Evolutionary conservation across 2,797 vertebrate genomes (phyloP).

Genomic region (Perodicticus potto): DNA sequence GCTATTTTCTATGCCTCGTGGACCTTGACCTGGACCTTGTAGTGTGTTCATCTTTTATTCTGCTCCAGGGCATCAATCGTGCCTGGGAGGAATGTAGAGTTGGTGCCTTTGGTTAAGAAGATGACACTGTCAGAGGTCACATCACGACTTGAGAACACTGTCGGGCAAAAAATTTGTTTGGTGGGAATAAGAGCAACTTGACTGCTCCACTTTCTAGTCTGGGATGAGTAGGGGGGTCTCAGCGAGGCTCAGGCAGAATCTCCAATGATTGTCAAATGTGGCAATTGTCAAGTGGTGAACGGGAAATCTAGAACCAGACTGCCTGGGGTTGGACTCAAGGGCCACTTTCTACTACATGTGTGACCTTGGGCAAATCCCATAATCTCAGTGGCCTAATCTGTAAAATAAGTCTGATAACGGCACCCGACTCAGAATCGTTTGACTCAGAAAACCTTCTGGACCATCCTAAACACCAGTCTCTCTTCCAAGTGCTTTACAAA

Average conservation of each 20-base stretch:
- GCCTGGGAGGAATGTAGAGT: not conserved
- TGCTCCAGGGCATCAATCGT: not conserved
- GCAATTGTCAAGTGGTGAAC: not conserved
- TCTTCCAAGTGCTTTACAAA: not conserved
- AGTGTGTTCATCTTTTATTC: not conserved
- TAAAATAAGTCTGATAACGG: not conserved
- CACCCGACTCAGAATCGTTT: not conserved
- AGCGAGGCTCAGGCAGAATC: not conserved
- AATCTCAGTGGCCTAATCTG: not conserved
- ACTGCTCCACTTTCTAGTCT: not conserved
- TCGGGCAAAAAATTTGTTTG: not conserved
- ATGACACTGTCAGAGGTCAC: not conserved
- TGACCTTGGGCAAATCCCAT: not conserved
- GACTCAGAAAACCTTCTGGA: not conserved
- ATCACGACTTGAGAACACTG: slow-evolving; percentile 9
- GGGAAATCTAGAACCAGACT: not conserved
- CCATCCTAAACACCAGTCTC: not conserved
- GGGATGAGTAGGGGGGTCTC: not conserved
- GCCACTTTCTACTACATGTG: not conserved
- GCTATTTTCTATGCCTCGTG: not conserved
- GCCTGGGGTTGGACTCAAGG: not conserved
- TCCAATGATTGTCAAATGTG: not conserved
- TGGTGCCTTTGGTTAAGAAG: not conserved
- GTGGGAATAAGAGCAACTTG: not conserved
- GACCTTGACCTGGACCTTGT: not conserved